Percentiles rank a stretch among this genome's conserved stretches.
These are phyloP conservation scores for Myzus persicae DNA, from an alignment of 1,140 invertebrate genomes.

Conservation along the genomic window DNA sequence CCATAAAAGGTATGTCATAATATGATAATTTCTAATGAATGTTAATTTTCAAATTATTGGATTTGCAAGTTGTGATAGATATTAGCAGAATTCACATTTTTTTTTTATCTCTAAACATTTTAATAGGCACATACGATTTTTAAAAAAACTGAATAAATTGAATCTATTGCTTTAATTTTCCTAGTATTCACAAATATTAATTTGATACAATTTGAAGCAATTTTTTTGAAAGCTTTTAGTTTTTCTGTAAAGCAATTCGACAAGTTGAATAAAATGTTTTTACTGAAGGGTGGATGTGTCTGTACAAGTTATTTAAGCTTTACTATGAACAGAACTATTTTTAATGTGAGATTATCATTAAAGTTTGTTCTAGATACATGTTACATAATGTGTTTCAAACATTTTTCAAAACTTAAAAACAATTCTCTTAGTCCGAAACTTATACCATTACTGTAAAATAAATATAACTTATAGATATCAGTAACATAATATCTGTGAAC, in stretches of 20 bases:
- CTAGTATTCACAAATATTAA: not conserved
- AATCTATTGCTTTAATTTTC: not conserved
- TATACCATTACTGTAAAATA: not conserved
- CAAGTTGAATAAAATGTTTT: not conserved
- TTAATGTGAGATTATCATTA: slow-evolving; percentile 37
- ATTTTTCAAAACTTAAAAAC: slow-evolving; percentile 25
- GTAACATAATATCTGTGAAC: not conserved
- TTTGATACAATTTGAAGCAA: not conserved
- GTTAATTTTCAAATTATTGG: not conserved
- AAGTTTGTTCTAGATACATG: not conserved
- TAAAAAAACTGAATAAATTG: not conserved
- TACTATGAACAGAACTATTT: not conserved
- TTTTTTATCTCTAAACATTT: not conserved
- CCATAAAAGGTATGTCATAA: not conserved
- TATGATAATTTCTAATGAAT: not conserved
- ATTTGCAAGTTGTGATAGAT: not conserved
- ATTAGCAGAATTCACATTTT: not conserved
- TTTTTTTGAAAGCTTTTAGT: slow-evolving; percentile 39
- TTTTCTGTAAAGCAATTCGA: not conserved
- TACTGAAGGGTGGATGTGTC: not conserved
- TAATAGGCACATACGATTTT: not conserved
- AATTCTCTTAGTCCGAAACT: not conserved
- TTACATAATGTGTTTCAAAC: slow-evolving; percentile 24
- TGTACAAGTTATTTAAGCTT: not conserved
- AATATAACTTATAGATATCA: not conserved